These are phyloP conservation scores for Ceryle rudis DNA, from an alignment of 2,797 vertebrate genomes.

Conservation along the genomic window DNA sequence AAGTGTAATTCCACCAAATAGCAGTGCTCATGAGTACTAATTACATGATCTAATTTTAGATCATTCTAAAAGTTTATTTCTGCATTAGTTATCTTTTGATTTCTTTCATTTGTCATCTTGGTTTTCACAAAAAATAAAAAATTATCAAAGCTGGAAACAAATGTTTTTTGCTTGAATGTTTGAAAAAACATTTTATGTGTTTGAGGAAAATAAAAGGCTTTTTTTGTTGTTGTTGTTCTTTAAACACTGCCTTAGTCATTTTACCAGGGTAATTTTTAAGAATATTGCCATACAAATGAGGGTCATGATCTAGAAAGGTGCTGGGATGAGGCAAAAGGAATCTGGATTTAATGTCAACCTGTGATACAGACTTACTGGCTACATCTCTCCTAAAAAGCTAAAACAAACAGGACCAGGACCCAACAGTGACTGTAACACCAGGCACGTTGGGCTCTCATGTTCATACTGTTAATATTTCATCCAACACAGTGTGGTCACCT, in stretches of 20 bases:
- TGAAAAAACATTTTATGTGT: background rate
- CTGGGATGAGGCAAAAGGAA: background rate
- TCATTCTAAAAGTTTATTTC: constrained; percentile 45
- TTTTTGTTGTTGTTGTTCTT: background rate
- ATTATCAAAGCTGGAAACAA: constrained; percentile 1
- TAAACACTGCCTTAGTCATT: constrained; percentile 21
- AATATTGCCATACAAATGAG: background rate
- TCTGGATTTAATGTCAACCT: background rate
- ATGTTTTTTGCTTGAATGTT: no score
- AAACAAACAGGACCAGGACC: background rate
- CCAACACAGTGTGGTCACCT: fast-evolving
- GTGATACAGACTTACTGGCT: background rate
- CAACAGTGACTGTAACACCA: background rate
- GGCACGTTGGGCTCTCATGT: background rate
- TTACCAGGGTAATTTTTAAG: constrained; percentile 21
- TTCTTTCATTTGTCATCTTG: constrained; percentile 30
- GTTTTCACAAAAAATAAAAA: background rate
- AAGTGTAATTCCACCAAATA: constrained; percentile 66
- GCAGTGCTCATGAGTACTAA: constrained; percentile 43
- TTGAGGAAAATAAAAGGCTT: constrained; percentile 11
- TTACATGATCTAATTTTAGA: constrained; percentile 57
- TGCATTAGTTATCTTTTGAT: constrained; percentile 51
- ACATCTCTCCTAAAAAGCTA: background rate
- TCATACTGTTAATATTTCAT: background rate
- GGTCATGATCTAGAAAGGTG: background rate